Base-by-base conservation (phyloP, 2,797 vertebrate genomes). In the Cyprinodon diabolis region DNA sequence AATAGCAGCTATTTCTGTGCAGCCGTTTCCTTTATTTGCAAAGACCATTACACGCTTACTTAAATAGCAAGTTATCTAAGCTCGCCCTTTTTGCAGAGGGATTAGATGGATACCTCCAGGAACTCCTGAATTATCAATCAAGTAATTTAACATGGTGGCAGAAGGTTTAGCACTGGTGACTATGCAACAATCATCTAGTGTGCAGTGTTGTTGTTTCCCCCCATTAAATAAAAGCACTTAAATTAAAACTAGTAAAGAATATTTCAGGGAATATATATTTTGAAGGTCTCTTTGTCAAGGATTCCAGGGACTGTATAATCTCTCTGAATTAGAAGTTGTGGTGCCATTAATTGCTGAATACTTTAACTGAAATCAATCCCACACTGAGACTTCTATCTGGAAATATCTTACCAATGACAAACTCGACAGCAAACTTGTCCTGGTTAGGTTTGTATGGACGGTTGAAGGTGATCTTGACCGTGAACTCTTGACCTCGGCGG, bases 351-450 rank as follows among this genome's bases (percentile, higher is more conserved):
- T 67, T 51, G 11, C 23, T 52, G 4, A 40, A 15, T 30, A 19
- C 8, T 67, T 12, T 67, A 4, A 17, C 45, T 11, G 10, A 49
- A 62, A 40, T 62, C 35, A 10, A 4, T 43, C 10, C 58, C 9
- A 12, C 52, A 43, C 13, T 19, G 40, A 57, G 54, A 58, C 54
- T 0, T 47, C 37, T 57, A 11, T n/a, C 11, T 23, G 3, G 43
- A 57, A 25, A 54, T 43, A 17, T 72, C 69, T 96, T 87, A 99
- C 98, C 97, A 15, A 99, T 98, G 80, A 95, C 85, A 80, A 96
- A 98, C 87, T 99, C 98, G 76, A 98, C 48, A 62, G 96, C 96
- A 19, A 99, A 95, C 12, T 94, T 86, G 93, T 99, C 97, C 0
- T 82, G 79, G 1, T 55, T 76, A 4, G 96, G 93, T 3, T 91